A percentile compares a stretch with the other conserved stretches of the same genome.
These are phyloP conservation scores for Mesitornis unicolor DNA, from an alignment of 2,113 vertebrate species.

Conservation along the genomic window DNA sequence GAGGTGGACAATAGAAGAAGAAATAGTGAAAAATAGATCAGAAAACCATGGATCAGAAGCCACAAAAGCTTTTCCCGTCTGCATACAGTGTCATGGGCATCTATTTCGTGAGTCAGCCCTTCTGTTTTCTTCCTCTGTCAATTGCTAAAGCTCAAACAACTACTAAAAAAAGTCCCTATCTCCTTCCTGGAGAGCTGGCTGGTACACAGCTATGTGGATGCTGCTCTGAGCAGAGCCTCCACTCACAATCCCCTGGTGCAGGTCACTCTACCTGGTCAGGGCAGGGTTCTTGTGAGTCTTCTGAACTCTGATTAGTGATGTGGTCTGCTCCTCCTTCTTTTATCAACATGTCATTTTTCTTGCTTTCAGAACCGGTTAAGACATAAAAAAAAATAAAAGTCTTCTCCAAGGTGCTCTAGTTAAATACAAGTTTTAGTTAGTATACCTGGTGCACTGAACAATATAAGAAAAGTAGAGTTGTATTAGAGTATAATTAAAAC, in stretches of 20 bases:
- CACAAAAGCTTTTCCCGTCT: background rate
- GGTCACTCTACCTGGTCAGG: background rate
- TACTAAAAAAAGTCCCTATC: background rate
- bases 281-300: background rate
- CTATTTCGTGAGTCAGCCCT: accelerated
- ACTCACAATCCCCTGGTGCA: background rate
- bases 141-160: background rate
- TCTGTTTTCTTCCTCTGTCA: background rate
- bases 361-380: background rate
- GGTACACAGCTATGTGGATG: background rate
- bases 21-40: background rate
- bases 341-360: background rate
- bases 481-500: constrained; percentile 31
- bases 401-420: constrained; percentile 21
- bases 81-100: background rate
- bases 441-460: background rate
- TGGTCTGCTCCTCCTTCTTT: background rate
- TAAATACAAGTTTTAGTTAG: constrained; percentile 20
- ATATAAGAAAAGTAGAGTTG: constrained; percentile 42
- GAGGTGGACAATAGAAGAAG: background rate
- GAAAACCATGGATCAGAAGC: background rate
- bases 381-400: background rate
- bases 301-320: background rate
- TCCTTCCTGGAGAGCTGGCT: background rate
- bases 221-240: background rate